Percentiles rank a stretch among this genome's conserved stretches.
phyloP scores from a whole-genome alignment of 2,888 invertebrate species.

The Trissolcus japonicus region DNA sequence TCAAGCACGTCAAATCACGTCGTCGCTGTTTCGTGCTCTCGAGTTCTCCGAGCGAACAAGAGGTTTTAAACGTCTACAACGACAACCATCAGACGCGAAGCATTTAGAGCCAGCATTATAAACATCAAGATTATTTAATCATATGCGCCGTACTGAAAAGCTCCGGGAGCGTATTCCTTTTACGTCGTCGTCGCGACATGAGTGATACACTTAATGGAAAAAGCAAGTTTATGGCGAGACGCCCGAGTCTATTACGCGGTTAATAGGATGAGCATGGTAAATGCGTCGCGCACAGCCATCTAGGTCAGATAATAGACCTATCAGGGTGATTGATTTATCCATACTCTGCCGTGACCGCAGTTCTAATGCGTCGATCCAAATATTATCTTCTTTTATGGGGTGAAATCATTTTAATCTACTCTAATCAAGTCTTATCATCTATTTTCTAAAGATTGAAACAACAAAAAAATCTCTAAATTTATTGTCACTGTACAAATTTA shows the following conservation, averaged over 20 bases:
- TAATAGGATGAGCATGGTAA: slow-evolving; percentile 27
- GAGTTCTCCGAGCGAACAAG: slow-evolving; percentile 54
- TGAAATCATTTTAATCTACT: no score
- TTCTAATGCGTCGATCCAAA: slow-evolving; percentile 6
- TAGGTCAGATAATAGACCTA: slow-evolving; percentile 33
- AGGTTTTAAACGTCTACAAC: slow-evolving; percentile 51
- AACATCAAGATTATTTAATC: slow-evolving; percentile 51
- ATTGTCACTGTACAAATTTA: no score
- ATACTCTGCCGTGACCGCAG: slow-evolving; percentile 13
- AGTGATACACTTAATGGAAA: slow-evolving; percentile 43
- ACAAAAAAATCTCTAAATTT: no score
- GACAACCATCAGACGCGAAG: slow-evolving; percentile 40
- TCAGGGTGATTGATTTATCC: slow-evolving; percentile 47
- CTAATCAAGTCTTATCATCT: no score
- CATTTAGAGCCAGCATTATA: slow-evolving; percentile 30
- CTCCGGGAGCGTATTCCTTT: slow-evolving; percentile 22
- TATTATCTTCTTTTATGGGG: not conserved
- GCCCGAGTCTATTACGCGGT: slow-evolving; percentile 20
- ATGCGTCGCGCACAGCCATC: slow-evolving; percentile 20
- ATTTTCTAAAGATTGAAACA: no score
- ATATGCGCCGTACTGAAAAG: slow-evolving; percentile 14
- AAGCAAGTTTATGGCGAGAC: slow-evolving; percentile 34
- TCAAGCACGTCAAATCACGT: slow-evolving; percentile 57
- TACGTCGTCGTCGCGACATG: slow-evolving; percentile 19
- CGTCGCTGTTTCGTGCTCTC: slow-evolving; percentile 48